These are phyloP conservation scores for Cyclura pinguis DNA, from an alignment of 2,797 vertebrate genomes.

Conservation along the genomic window DNA sequence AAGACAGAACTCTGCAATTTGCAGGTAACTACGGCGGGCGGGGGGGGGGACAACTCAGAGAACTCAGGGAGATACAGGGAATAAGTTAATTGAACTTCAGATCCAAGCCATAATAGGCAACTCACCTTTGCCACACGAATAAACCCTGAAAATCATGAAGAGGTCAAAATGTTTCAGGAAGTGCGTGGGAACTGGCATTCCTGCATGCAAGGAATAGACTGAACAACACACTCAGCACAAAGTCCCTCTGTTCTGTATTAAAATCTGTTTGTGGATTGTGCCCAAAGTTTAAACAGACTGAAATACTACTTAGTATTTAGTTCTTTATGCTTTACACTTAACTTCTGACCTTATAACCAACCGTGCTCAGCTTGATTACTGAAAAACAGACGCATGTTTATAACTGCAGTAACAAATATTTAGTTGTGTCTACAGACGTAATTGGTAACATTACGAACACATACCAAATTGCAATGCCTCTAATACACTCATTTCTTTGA, in stretches of 20 bases:
- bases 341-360: not conserved
- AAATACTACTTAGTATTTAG: not conserved
- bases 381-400: not conserved
- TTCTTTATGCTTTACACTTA: not conserved
- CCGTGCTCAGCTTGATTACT: not conserved
- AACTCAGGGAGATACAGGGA: too few relatives aligned
- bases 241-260: too few relatives aligned
- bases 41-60: not conserved
- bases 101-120: not conserved
- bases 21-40: not conserved
- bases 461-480: constrained; percentile 32
- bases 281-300: not conserved
- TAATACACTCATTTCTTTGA: constrained; percentile 56
- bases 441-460: constrained; percentile 40
- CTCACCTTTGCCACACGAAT: not conserved
- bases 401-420: not conserved
- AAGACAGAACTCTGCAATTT: not conserved
- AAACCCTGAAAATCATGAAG: not conserved
- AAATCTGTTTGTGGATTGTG: not conserved
- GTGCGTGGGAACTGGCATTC: not conserved
- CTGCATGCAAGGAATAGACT: not conserved
- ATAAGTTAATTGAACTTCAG: too few relatives aligned
- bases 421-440: constrained; percentile 23
- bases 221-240: not conserved
- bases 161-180: not conserved